Evolutionary conservation across 2,113 vertebrate genomes (phyloP).

Genomic region (Petromus typicus): DNA sequence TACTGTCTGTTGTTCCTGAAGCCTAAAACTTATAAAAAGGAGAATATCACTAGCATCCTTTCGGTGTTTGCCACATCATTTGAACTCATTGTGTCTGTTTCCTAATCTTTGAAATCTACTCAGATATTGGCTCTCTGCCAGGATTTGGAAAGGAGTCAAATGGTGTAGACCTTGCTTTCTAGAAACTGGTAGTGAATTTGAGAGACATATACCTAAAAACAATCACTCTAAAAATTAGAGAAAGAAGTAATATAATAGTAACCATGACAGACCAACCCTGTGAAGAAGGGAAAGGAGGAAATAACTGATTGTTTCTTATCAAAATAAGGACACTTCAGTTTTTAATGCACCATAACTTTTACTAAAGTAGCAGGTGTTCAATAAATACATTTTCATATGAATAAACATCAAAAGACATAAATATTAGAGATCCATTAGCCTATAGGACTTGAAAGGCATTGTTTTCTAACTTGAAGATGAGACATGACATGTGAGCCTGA

Average conservation of each 20-base stretch:
- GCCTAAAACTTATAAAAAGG: not conserved
- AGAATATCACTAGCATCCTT: conserved; percentile 1
- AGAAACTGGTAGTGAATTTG: not conserved
- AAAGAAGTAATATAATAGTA: not conserved
- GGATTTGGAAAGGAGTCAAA: too few relatives aligned
- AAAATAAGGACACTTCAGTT: not conserved
- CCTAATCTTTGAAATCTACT: conserved; percentile 35
- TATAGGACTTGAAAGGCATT: not conserved
- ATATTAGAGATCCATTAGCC: not conserved
- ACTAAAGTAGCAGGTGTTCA: not conserved
- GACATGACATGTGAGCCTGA: not conserved
- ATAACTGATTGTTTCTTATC: not conserved
- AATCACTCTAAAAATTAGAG: not conserved
- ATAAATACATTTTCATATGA: not conserved
- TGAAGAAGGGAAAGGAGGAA: not conserved
- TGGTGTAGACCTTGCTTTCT: too few relatives aligned
- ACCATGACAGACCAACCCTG: not conserved
- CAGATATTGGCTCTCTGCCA: too few relatives aligned
- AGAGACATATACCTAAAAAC: not conserved
- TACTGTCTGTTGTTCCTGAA: not conserved
- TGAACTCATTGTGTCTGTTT: conserved; percentile 9
- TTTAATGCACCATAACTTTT: not conserved
- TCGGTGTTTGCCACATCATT: not conserved
- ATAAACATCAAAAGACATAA: not conserved
- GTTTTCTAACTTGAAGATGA: not conserved